Evolutionary conservation across 2,113 vertebrate species (phyloP).

Genomic region (Gymnarchus niloticus): DNA sequence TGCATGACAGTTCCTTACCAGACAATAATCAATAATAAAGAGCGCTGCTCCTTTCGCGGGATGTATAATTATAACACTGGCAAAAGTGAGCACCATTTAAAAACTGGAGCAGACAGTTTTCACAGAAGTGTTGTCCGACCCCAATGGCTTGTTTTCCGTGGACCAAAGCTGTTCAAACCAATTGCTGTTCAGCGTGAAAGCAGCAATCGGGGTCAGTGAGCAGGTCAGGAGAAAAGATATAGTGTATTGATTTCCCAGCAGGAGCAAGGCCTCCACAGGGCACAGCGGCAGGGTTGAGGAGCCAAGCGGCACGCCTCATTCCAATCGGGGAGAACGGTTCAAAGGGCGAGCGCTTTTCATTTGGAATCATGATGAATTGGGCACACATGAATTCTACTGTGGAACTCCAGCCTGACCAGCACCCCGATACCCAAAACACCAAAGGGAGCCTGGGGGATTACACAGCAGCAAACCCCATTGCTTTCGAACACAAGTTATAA

Average conservation of each 20-base stretch:
- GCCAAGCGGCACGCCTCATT: constrained; percentile 64
- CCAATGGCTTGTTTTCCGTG: constrained; percentile 70
- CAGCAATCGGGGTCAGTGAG: constrained; percentile 80
- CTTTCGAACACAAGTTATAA: constrained; percentile 3
- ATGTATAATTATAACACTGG: constrained; percentile 76
- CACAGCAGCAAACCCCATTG: constrained; percentile 46
- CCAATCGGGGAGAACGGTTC: constrained; percentile 70
- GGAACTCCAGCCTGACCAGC: constrained; percentile 65
- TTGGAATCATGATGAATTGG: constrained; percentile 80
- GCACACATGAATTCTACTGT: constrained; percentile 68
- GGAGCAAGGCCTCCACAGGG: constrained; percentile 59
- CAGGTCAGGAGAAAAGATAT: constrained; percentile 85
- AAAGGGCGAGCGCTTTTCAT: constrained; percentile 73
- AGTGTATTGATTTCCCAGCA: constrained; percentile 87
- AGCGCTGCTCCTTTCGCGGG: constrained; percentile 62
- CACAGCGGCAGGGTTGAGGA: constrained; percentile 54
- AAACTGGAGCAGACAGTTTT: constrained; percentile 68
- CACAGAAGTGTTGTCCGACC: constrained; percentile 62
- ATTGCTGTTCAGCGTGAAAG: constrained; percentile 79
- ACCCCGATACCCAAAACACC: constrained; percentile 53
- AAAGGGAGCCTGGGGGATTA: constrained; percentile 46
- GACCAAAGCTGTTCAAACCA: constrained; percentile 79
- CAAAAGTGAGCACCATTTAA: constrained; percentile 62
- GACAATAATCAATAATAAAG: constrained; percentile 64
- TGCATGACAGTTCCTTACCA: constrained; percentile 36